Base-by-base conservation (phyloP, 2,888 invertebrate species). In the Sericinus montela region DNA sequence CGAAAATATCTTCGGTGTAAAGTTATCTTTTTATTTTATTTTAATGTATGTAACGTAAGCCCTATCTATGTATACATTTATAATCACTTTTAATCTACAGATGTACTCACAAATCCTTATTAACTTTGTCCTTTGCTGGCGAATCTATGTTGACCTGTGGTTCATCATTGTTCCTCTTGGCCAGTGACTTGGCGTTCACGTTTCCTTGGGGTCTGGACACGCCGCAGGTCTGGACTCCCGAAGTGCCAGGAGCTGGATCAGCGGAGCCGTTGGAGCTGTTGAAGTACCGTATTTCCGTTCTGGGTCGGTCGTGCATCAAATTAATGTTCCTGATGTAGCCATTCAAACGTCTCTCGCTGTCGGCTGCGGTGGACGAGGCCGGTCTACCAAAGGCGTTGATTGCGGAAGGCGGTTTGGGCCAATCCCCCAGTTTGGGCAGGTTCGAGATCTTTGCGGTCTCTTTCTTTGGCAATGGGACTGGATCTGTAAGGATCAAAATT, bases 151-250 rank as follows among this genome's bases (percentile, higher is more conserved):
- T 87, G 0, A 82, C 71, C 60, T 87, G 89, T 0, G 85, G 86
- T 62, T 84, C 80, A 35, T 86, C 83, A 44, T 88, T 86, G 6
- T 74, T 83, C 54, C 86, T 70, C 58, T 87, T 88, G 4, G 62
- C 45, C 1, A 67, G 59, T 1, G 58, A 53, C 39, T 59, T 67
- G 0, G 19, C 4, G 11, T 41, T 41, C 1, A 19, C 8, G 14
- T 41, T 32, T n/a, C 16, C 41, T 7, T 9, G 16, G 1, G 16
- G 41, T 11, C 41, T 41, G 2, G 14, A 11, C 10, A 41, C 16
- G 19, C 19, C 19, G 19, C 19, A 3, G 2, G 19, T 19, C 19
- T 2, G 19, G 2, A 3, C 19, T 25, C 13, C 40, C 4, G 14
- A 10, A 1, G 9, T 5, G 14, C 28, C 28, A 14, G 40, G 14